Evolutionary conservation across 2,113 vertebrate genomes (phyloP), one percentile per base, ranked within the genome.

Genomic region (Zeus faber): DNA sequence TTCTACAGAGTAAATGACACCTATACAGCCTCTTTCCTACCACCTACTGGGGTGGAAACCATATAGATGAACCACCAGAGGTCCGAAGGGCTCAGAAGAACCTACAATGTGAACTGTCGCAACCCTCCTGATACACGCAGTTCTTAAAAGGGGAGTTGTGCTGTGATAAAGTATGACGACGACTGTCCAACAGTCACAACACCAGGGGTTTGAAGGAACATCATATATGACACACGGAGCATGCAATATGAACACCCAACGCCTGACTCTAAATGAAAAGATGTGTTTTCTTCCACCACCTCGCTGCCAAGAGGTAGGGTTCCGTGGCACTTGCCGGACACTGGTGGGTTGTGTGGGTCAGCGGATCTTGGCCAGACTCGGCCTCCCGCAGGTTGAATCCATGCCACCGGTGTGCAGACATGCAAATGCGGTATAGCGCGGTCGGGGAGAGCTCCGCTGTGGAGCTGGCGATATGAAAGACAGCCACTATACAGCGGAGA

Each of bases 281-380:
- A 44, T 56, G n/a, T 63, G 66, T 35, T 74, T 46, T 43, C 60
- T 58, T 50, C 26, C 64, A 48, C 62, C 51, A 35, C 53, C 40
- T 22, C 55, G 26, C 29, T 67, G 77, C 61, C 62, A 72, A 49
- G 43, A 29, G 37, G 45, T 64, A 49, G 50, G 53, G 13, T 21
- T 62, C 62, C 56, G 62, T 43, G 41, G 54, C 53, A 29, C 44
- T 44, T 16, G 25, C 33, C 27, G 64, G 67, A 83, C 76, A 80
- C 69, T 68, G 67, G 65, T 29, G 48, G 65, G 62, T 59, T 79
- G 74, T 85, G 65, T 76, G 56, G 77, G 60, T 68, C 72, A 77
- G 70, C 65, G 25, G 66, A 48, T 70, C 54, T 65, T 76, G 78
- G 75, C 73, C 78, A 82, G 74, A 81, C 75, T 43, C 67, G 21